phyloP scores from a whole-genome alignment of 37 sponge, comb jelly and placozoan genomes.

The Spongia lamella region DNA sequence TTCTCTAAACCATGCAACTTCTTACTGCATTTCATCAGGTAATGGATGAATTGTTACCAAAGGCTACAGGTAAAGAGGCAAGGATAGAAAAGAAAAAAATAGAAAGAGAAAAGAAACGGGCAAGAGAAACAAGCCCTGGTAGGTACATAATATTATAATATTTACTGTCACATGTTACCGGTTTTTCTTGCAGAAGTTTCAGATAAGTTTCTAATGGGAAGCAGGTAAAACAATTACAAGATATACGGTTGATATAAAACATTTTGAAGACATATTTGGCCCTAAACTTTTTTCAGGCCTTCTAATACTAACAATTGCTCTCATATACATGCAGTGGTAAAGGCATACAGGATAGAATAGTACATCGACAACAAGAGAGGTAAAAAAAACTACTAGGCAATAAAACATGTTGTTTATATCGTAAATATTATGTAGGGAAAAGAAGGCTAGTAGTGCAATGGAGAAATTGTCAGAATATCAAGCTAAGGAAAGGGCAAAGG shows the following conservation, averaged over 20 bases:
- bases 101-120: constrained; percentile 57
- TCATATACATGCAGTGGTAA: not conserved
- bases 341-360: not conserved
- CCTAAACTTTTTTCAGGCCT: not conserved
- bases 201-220: constrained; percentile 27
- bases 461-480: constrained; percentile 71
- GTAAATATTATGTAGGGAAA: constrained; percentile 37
- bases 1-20: not conserved
- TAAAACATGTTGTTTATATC: not conserved
- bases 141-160: not conserved
- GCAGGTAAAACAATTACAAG: constrained; percentile 17
- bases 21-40: constrained; percentile 50
- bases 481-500: constrained; percentile 74
- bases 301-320: not conserved
- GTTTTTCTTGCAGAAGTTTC: constrained; percentile 23
- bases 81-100: constrained; percentile 72
- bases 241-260: not conserved
- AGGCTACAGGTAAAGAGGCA: constrained; percentile 80
- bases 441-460: constrained; percentile 50
- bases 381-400: not conserved
- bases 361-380: constrained; percentile 7
- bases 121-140: constrained; percentile 84
- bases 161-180: not conserved
- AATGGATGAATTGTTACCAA: constrained; percentile 82
- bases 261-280: not conserved